Evolutionary conservation across 2,797 vertebrate genomes (phyloP).

Genomic region (Myotis findleyi): DNA sequence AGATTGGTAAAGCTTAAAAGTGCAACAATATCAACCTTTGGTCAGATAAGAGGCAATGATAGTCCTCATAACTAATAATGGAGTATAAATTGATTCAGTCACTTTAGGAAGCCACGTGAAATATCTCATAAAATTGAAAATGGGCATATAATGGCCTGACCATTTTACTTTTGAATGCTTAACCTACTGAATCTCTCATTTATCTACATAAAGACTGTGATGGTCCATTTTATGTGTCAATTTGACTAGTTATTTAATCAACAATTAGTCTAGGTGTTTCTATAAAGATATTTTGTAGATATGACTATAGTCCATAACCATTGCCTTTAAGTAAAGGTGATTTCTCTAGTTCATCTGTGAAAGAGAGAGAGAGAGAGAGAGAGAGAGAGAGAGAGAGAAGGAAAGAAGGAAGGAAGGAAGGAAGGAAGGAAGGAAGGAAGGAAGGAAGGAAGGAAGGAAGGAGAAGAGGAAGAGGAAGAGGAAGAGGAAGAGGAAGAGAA

Average conservation of each 20-base stretch:
- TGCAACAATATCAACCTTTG: neutral
- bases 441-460: no score
- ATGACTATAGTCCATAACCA: neutral
- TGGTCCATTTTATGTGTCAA: neutral
- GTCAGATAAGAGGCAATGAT: neutral
- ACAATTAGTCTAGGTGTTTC: neutral
- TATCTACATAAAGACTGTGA: neutral
- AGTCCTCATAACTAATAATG: neutral
- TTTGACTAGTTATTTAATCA: neutral
- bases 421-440: no score
- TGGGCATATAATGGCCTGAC: neutral
- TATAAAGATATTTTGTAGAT: neutral
- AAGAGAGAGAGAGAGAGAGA: neutral
- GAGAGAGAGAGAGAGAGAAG: neutral
- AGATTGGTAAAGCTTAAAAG: neutral
- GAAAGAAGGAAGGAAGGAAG: neutral
- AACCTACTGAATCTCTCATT: neutral
- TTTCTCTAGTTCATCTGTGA: neutral
- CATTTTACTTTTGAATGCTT: neutral
- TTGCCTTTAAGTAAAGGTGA: neutral
- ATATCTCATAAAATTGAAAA: neutral
- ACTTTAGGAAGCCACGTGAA: neutral
- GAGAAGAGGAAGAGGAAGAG: accelerated
- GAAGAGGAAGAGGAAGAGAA: accelerated
- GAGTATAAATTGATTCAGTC: neutral